Base-by-base conservation (phyloP, 2,797 vertebrate genomes). In the Macrochelys suwanniensis region DNA sequence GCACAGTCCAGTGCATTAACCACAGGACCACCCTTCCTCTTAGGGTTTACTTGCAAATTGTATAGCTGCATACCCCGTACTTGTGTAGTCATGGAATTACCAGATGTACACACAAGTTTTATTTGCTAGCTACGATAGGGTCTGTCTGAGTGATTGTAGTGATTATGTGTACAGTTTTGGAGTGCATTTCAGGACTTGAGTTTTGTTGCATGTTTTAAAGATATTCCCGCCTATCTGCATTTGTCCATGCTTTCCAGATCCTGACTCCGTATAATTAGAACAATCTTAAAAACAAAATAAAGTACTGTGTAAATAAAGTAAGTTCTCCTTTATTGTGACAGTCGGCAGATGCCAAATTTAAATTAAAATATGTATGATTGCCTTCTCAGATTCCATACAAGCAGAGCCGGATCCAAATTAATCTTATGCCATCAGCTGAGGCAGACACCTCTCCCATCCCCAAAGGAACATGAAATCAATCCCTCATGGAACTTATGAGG, bases 391-490 rank as follows among this genome's bases (percentile, higher is more conserved):
- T 96, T 93, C 89, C 94, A 92, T 81, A 93, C 93, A 95, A 95
- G 91, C 12, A 61, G 93, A 93, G 93, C 89, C 23, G 80, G 82
- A 79, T 94, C 77, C 86, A 96, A 96, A 92, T 54, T 51, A 87
- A 71, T 89, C 94, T 97, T 84, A 53, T 91, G 95, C 57, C 54
- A 94, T 95, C 84, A 93, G 94, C 84, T 82, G 85, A 68, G 65
- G 45, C 87, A 94, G 94, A 84, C 26, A 56, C 49, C 92, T 94
- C 37, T 85, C 59, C 56, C 15, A 85, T 93, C 97, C 97, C 89
- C 90, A 93, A 80, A 90, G 87, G 92, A 96, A 88, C 76, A 31
- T 49, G 90, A 94, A 96, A 97, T 91, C 61, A 95, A 97, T 93
- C 56, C 82, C 89, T 92, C 56, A 76, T 82, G 92, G 93, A 96